Percentiles rank a stretch among this genome's conserved stretches.
Evolutionary conservation across 1,140 invertebrate genomes (phyloP).

Genomic region (Babylonia areolata): DNA sequence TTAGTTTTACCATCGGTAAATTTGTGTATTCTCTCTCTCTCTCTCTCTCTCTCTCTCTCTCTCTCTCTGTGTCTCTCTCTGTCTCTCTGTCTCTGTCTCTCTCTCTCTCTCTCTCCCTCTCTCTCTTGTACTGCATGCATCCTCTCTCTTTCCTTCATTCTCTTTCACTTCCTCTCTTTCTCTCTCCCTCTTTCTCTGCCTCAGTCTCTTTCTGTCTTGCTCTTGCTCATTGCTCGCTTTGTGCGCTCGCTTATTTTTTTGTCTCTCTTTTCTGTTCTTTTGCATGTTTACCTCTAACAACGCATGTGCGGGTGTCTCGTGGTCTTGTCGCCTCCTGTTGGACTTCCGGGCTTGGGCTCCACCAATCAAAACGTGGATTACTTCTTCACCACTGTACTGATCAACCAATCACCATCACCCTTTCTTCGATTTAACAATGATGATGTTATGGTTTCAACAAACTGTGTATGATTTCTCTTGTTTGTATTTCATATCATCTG

Average conservation of each 20-base stretch:
- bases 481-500: no score
- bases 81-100: background rate
- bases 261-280: background rate
- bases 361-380: background rate
- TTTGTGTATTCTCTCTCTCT: no score
- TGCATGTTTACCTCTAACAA: background rate
- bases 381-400: background rate
- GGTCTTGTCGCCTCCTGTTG: background rate
- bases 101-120: background rate
- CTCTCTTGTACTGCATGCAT: no score
- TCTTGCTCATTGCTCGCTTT: no score
- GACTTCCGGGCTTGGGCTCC: background rate
- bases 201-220: background rate
- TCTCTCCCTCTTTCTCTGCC: background rate
- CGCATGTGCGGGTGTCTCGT: background rate
- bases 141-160: background rate
- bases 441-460: background rate
- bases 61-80: slow-evolving; percentile 10
- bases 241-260: background rate
- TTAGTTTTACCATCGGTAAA: no score
- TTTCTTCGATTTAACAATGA: background rate
- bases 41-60: slow-evolving; percentile 22
- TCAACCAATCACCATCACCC: background rate
- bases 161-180: slow-evolving; percentile 24
- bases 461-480: no score